Conservation (phyloP, 2,888 invertebrate genomes). For the Morpho achilles region DNA sequence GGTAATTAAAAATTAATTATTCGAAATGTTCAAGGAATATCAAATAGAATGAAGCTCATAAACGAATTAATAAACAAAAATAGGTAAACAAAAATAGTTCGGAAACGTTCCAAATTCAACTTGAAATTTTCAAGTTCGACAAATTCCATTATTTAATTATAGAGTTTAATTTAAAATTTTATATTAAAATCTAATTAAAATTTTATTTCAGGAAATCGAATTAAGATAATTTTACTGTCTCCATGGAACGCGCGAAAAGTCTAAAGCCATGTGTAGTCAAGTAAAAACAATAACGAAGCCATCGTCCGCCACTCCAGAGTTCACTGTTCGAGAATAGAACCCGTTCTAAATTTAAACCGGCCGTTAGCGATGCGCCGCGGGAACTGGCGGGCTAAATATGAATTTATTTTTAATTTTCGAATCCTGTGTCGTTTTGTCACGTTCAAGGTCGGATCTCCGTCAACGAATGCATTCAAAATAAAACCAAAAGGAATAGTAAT, state of each 20-base stretch:
- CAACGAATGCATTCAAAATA: conserved; percentile 39
- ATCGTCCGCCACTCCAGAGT: conserved; percentile 58
- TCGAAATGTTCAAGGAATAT: too few relatives aligned
- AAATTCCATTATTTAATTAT: too few relatives aligned
- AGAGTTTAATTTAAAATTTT: too few relatives aligned
- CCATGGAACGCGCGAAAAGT: conserved; percentile 1
- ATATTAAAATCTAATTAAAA: too few relatives aligned
- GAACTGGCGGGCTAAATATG: conserved; percentile 62
- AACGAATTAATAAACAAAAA: too few relatives aligned
- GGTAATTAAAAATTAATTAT: too few relatives aligned
- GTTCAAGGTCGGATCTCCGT: conserved; percentile 67
- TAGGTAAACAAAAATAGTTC: too few relatives aligned
- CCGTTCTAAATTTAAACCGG: conserved; percentile 69
- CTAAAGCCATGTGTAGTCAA: conserved; percentile 25
- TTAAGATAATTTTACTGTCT: too few relatives aligned
- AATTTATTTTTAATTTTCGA: conserved; percentile 63
- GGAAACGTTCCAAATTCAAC: too few relatives aligned
- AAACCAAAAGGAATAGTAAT: conserved; percentile 10
- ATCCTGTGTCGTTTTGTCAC: conserved; percentile 64
- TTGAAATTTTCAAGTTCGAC: too few relatives aligned
- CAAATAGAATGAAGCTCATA: too few relatives aligned
- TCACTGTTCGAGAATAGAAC: conserved; percentile 73
- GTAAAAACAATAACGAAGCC: conserved; percentile 68
- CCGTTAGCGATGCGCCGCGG: conserved; percentile 70
- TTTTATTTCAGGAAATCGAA: too few relatives aligned